These are phyloP conservation scores for Entomyzon cyanotis DNA, from an alignment of 2,113 vertebrate species.

Conservation along the genomic window DNA sequence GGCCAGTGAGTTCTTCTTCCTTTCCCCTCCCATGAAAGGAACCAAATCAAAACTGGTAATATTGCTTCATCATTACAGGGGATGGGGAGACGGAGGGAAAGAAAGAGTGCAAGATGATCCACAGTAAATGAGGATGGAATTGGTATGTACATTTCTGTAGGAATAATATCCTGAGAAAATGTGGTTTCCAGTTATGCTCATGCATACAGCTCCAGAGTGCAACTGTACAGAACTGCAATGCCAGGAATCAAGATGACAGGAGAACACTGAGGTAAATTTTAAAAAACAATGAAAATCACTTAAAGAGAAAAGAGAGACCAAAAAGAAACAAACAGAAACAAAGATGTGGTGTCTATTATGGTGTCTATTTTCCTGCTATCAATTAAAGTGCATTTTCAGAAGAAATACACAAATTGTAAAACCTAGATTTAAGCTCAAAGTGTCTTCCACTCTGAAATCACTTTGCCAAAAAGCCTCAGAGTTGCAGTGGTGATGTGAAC, in stretches of 20 bases:
- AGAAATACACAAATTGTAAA: neutral
- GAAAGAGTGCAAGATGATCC: neutral
- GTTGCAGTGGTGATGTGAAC: neutral
- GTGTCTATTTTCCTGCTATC: neutral
- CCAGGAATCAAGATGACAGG: neutral
- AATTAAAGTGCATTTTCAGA: neutral
- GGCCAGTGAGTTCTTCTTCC: neutral
- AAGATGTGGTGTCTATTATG: no score
- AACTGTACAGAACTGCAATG: neutral
- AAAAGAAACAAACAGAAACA: neutral
- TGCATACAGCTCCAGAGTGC: neutral
- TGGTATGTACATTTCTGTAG: neutral
- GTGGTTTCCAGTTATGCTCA: neutral
- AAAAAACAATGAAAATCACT: neutral
- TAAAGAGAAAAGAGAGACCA: neutral
- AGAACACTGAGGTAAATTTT: neutral
- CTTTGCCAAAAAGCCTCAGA: neutral
- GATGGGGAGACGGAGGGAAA: fast-evolving
- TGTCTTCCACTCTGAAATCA: neutral
- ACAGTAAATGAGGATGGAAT: neutral
- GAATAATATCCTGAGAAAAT: neutral
- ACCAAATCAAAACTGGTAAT: neutral
- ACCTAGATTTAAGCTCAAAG: neutral
- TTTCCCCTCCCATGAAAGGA: neutral
- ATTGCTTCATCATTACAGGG: neutral